phyloP scores from a whole-genome alignment of 2,888 invertebrate genomes.

The Ichneumoninae sp. region DNA sequence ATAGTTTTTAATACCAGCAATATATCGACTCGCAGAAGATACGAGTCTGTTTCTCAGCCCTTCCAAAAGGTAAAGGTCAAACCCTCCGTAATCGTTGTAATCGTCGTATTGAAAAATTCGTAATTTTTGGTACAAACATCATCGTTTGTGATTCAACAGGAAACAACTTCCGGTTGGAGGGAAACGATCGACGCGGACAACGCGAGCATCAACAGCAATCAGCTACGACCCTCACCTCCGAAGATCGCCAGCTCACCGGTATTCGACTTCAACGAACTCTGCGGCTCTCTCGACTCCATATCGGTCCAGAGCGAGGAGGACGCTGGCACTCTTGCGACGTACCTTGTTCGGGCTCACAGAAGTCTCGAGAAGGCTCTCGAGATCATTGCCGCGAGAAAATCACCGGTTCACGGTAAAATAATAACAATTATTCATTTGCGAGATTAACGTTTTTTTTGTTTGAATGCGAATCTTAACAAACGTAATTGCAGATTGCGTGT shows the following conservation, averaged over 20 bases:
- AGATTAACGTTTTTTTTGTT: not conserved
- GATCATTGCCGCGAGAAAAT: constrained; percentile 49
- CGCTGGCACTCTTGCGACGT: constrained; percentile 64
- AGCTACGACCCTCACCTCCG: constrained; percentile 74
- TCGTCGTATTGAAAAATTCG: not conserved
- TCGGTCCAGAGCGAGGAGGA: constrained; percentile 73
- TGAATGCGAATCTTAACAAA: not conserved
- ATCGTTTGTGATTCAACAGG: not conserved
- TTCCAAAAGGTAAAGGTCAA: constrained; percentile 51
- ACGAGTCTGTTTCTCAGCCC: constrained; percentile 30
- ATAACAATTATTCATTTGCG: not conserved
- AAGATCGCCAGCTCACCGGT: constrained; percentile 73
- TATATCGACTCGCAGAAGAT: not conserved
- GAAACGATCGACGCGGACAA: constrained; percentile 70
- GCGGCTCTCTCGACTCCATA: constrained; percentile 74
- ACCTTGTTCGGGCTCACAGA: constrained; percentile 69
- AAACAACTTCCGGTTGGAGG: constrained; percentile 25
- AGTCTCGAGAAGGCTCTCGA: constrained; percentile 72
- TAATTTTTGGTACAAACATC: not conserved
- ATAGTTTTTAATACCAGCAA: constrained; percentile 41
- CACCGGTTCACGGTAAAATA: constrained; percentile 44
- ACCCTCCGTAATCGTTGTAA: not conserved
- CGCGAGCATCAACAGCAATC: constrained; percentile 65
- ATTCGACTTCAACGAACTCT: constrained; percentile 67
- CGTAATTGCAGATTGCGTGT: too few relatives aligned